Base-by-base conservation (phyloP, 2,113 vertebrate genomes). In the Melanostigma gelatinosum region DNA sequence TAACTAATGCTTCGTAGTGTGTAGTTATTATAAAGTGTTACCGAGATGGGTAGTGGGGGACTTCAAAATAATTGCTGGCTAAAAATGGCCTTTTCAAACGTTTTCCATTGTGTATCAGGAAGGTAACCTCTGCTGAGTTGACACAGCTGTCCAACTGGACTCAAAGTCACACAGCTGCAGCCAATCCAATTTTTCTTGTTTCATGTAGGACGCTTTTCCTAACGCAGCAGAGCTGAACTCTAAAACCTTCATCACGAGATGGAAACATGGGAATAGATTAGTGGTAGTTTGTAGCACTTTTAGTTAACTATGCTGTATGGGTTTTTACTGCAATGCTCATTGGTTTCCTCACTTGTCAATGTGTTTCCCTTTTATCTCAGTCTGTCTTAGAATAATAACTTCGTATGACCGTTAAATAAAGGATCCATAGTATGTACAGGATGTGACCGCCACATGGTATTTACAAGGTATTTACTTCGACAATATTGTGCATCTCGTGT, bases 91-190 rank as follows among this genome's bases (percentile, higher is more conserved):
- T 46, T 46, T 20, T 67, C 34, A 7, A 36, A 9, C 44, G 50
- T 65, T 24, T 50, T 32, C 29, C 10, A 10, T 27, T 57, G 24
- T 24, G 3, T 68, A 68, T 52, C 38, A 62, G 15, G 60, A 48
- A 48, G 11, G 3, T 46, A 66, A 7, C 46, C 24, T 54, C 46
- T 58, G 52, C 52, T 52, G 20, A 80, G 67, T 90, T 80, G 82
- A 58, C 75, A 80, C 88, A 91, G 90, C 86, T 85, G 83, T 42
- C 22, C 29, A 9, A 24, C 44, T 27, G 15, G 66, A 52, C 27
- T 36, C 67, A 58, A 11, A 64, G 66, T 87, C 84, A 42, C 82
- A 84, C 65, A 18, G 58, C 8, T 63, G 3, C 0, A 29, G 27
- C 3, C 55, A 24, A 11, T 50, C n/a, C 6, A 34, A 22, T n/a